A percentile compares a stretch with the other conserved stretches of the same genome.
These are phyloP conservation scores for Drosophila villosipedis DNA, from an alignment of 2,888 invertebrate species.

Conservation along the genomic window DNA sequence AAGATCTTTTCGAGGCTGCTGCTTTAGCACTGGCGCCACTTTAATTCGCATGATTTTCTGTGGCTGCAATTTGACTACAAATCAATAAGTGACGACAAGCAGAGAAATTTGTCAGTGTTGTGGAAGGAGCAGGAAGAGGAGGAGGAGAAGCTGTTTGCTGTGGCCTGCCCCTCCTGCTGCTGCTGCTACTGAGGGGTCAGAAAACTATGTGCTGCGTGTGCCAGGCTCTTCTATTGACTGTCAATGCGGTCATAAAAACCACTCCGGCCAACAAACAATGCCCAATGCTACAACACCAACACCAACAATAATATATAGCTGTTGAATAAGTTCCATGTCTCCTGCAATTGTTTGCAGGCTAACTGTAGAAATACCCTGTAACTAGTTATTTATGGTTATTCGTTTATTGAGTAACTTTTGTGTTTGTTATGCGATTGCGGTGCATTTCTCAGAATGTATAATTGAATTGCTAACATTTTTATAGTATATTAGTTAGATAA, in stretches of 20 bases:
- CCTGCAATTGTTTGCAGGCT: not conserved
- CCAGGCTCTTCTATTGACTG: slow-evolving; percentile 59
- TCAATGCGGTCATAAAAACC: slow-evolving; percentile 72
- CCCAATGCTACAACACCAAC: slow-evolving; percentile 20
- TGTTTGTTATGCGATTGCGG: not conserved
- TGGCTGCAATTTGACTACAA: slow-evolving; percentile 77
- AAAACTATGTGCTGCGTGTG: slow-evolving; percentile 52
- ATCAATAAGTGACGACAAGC: slow-evolving; percentile 63
- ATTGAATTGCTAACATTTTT: not conserved
- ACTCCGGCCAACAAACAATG: slow-evolving; percentile 66
- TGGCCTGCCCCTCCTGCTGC: not conserved
- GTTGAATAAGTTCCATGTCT: slow-evolving; percentile 20
- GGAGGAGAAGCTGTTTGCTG: not conserved
- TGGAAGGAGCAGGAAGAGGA: not conserved
- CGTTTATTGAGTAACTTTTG: not conserved
- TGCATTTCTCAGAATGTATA: not conserved
- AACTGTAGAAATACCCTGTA: slow-evolving; percentile 13
- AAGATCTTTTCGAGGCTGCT: slow-evolving; percentile 33
- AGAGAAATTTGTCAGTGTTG: not conserved
- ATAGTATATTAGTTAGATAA: not conserved
- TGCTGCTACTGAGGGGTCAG: slow-evolving; percentile 34
- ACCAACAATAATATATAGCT: slow-evolving; percentile 15
- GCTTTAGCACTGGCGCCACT: slow-evolving; percentile 74
- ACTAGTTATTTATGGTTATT: not conserved
- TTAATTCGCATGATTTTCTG: slow-evolving; percentile 59